Evolutionary conservation across 2,113 vertebrate species (phyloP).

Genomic region (Ictalurus punctatus): DNA sequence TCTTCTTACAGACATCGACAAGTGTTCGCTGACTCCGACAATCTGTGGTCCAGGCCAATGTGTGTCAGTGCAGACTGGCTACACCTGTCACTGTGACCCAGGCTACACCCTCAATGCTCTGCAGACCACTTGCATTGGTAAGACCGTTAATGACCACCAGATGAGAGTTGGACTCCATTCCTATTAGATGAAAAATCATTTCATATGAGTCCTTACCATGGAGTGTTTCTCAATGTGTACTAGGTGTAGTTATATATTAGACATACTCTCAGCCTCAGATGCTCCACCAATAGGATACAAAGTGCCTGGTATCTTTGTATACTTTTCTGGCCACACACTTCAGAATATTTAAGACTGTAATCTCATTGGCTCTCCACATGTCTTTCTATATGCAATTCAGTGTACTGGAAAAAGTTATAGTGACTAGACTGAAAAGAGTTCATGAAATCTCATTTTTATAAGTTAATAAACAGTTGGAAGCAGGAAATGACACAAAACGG

Average conservation of each 20-base stretch:
- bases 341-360: neutral
- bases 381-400: no score
- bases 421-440: no score
- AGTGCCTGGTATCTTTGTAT: neutral
- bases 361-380: neutral
- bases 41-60: constrained; percentile 75
- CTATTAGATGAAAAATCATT: neutral
- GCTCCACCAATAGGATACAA: neutral
- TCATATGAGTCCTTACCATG: neutral
- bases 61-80: constrained; percentile 70
- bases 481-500: neutral
- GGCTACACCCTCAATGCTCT: constrained; percentile 74
- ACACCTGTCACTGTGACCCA: constrained; percentile 72
- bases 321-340: neutral
- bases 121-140: constrained; percentile 78
- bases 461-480: neutral
- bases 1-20: constrained; percentile 65
- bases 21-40: constrained; percentile 65
- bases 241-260: neutral
- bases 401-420: no score
- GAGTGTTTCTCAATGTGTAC: neutral
- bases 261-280: neutral
- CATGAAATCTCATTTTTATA: no score
- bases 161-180: neutral
- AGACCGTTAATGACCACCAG: constrained; percentile 51